Conservation (phyloP, 2,113 vertebrate species). For the Aramus guarauna region DNA sequence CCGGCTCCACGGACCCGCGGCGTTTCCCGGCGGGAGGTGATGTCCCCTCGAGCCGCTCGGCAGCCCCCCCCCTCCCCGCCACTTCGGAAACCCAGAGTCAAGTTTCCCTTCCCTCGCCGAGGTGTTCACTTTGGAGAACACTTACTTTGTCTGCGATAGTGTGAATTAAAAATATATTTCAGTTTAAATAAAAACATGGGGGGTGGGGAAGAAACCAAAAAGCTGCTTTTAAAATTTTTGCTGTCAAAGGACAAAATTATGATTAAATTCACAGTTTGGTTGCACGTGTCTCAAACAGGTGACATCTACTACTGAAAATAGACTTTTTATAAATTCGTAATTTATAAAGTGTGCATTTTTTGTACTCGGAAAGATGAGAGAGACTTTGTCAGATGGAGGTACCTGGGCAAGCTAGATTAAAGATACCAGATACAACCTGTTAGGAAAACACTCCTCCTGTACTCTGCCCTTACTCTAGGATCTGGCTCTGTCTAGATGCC, state of each 20-base stretch:
- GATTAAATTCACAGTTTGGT: not conserved
- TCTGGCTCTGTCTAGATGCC: too few species aligned
- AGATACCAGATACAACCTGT: not conserved
- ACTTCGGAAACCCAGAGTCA: not conserved
- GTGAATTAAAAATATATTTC: not conserved
- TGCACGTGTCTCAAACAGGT: not conserved
- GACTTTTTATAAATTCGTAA: not conserved
- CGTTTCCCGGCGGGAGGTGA: not conserved
- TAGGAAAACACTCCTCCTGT: too few species aligned
- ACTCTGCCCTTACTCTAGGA: too few species aligned
- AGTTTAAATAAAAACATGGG: not conserved
- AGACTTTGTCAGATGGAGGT: not conserved
- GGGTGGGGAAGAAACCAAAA: not conserved
- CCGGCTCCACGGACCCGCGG: not conserved
- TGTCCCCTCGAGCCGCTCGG: not conserved
- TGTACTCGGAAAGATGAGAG: not conserved
- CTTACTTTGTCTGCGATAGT: not conserved
- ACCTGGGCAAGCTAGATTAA: not conserved
- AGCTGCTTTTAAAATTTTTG: not conserved
- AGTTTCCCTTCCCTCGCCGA: not conserved
- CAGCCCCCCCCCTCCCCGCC: not conserved
- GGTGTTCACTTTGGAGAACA: not conserved
- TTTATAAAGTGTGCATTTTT: fast-evolving
- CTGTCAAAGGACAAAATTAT: not conserved
- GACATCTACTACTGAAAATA: not conserved